Conservation (phyloP, 2,888 invertebrate species). For the Cerastis leucographa region DNA sequence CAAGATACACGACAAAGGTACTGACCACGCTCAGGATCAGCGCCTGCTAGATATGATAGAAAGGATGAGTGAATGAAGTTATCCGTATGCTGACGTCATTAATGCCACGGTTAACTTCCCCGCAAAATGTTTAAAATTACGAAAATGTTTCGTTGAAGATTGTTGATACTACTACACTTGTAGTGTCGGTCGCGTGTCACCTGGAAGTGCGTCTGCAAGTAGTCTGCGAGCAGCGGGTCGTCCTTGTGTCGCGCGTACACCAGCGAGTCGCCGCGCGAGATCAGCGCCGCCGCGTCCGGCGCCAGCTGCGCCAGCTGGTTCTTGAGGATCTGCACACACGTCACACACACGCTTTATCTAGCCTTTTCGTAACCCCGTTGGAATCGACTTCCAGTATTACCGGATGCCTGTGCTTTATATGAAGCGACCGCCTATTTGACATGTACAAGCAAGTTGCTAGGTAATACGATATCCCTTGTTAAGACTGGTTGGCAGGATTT, state of each 20-base stretch:
- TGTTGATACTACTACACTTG: background rate
- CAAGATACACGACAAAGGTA: too few species aligned
- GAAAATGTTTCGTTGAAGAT: background rate
- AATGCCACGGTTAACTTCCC: background rate
- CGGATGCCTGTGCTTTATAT: background rate
- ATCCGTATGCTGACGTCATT: background rate
- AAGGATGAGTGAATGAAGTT: too few species aligned
- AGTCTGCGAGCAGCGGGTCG: constrained; percentile 90
- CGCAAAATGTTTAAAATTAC: too few species aligned
- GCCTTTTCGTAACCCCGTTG: background rate
- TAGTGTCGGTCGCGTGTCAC: constrained; percentile 42
- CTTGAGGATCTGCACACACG: constrained; percentile 89
- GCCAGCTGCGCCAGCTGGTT: constrained; percentile 92
- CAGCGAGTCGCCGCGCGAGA: constrained; percentile 94
- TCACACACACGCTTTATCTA: background rate
- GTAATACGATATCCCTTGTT: background rate
- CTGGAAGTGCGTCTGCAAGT: constrained; percentile 90
- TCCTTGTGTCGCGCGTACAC: constrained; percentile 92
- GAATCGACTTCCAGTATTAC: background rate
- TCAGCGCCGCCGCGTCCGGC: constrained; percentile 94
- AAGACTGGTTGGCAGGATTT: background rate
- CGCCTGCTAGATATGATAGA: too few species aligned
- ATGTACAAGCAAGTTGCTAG: background rate
- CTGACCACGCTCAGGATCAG: too few species aligned
- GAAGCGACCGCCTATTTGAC: background rate